Evolutionary conservation across 2,113 vertebrate species (phyloP), one percentile per base, ranked within the genome.

Genomic region (Spilogale gracilis): DNA sequence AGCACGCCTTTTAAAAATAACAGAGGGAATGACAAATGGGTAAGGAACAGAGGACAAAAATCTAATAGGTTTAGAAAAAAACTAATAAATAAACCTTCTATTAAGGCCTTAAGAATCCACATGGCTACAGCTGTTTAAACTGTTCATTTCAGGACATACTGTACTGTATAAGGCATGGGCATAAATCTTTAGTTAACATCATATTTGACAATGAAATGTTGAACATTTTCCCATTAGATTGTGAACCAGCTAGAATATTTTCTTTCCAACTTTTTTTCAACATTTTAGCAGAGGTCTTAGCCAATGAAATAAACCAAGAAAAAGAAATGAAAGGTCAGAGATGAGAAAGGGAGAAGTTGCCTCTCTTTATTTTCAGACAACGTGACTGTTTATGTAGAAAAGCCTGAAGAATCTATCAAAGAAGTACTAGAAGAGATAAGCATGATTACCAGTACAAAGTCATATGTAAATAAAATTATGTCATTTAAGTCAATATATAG

Each of bases 261-360:
- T 27, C 74, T 85, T 11, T 89, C 0, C 10, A 50, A 1, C 32
- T 65, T 65, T 20, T 23, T 78, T 80, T 50, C 60, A 86, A 71
- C n/a, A 32, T 54, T 63, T 7, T 76, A 50, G 20, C 32, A 67
- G 48, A 78, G 45, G 3, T 61, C 11, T 85, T 71, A 63, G 73
- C 16, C 93, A 94, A 69, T 63, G 30, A 89, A 81, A 69, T 81
- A 89, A 79, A 95, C 18, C 0, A 61, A 91, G 80, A 91, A 81
- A 69, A 73, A 69, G 17, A 76, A 92, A 65, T 17, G 38, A 93
- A 90, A 91, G 0, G 1, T 43, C 43, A 27, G 30, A 85, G 23
- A 86, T 92, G 80, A 86, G 18, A 89, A 89, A 61, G 27, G 38
- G 74, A 92, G 58, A 45, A 20, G 1, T 82, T 74, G 52, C 4